A percentile compares a stretch with the other conserved stretches of the same genome.
phyloP scores from a whole-genome alignment of 2,888 invertebrate species.

The Spisula subtruncata region DNA sequence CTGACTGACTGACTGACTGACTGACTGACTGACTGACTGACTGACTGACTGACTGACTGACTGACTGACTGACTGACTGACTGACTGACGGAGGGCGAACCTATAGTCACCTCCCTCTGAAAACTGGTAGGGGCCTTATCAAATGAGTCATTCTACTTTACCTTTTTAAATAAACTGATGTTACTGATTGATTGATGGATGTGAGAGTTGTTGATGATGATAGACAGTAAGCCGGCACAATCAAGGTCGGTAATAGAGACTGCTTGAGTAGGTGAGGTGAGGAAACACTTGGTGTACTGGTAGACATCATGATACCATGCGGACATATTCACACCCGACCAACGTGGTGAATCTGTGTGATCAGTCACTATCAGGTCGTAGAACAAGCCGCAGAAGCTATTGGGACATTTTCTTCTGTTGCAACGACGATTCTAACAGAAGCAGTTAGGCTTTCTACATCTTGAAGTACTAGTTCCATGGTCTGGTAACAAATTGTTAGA shows the following conservation, averaged over 20 bases:
- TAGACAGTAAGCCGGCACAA: slow-evolving; percentile 17
- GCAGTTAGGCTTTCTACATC: background rate
- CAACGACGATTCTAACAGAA: background rate
- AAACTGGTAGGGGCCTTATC: too few species aligned
- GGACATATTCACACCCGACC: background rate
- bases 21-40: slow-evolving; percentile 58
- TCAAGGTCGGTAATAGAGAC: slow-evolving; percentile 27
- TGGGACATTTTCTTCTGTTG: background rate
- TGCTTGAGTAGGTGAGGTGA: background rate
- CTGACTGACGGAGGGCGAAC: background rate
- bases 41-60: slow-evolving; percentile 36
- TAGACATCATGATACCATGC: background rate
- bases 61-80: slow-evolving; percentile 13
- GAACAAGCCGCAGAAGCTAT: background rate
- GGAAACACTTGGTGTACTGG: background rate
- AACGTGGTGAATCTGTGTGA: background rate
- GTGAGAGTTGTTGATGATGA: slow-evolving; percentile 37
- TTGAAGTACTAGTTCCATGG: background rate
- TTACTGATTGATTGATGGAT: slow-evolving; percentile 12
- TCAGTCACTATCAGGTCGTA: background rate
- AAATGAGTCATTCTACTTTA: background rate
- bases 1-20: slow-evolving; percentile 62
- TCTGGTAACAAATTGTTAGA: background rate
- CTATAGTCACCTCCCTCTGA: too few species aligned
- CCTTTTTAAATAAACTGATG: background rate